Percentiles rank a stretch among this genome's conserved stretches.
Conservation (phyloP, 2,113 vertebrate genomes). For the Scortum barcoo region DNA sequence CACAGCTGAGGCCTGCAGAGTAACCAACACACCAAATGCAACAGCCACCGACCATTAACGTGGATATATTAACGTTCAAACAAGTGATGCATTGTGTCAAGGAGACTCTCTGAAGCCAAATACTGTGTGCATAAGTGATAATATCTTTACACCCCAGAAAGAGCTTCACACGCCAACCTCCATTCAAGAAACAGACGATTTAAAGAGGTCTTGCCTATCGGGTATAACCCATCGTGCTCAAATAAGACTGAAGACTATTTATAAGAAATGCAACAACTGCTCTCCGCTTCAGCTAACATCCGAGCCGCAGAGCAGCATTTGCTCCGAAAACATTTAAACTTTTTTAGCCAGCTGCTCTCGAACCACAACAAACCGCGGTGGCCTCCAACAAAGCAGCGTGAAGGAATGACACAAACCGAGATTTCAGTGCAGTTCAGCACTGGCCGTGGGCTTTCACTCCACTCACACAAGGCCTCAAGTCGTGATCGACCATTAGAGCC, state of each 20-base stretch:
- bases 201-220: neutral
- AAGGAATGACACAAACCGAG: neutral
- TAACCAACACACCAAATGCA: neutral
- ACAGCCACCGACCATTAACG: neutral
- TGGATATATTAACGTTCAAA: neutral
- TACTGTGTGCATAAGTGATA: neutral
- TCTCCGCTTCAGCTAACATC: conserved; percentile 13
- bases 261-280: neutral
- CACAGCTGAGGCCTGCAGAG: conserved; percentile 51
- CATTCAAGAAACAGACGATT: conserved; percentile 21
- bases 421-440: neutral
- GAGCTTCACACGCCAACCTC: conserved; percentile 4
- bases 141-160: neutral
- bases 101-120: neutral
- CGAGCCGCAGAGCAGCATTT: neutral
- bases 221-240: neutral
- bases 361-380: conserved; percentile 24
- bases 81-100: neutral
- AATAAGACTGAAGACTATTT: neutral
- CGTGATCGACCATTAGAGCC: conserved; percentile 41
- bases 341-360: neutral
- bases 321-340: neutral
- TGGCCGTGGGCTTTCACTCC: neutral
- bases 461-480: conserved; percentile 54
- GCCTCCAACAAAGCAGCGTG: neutral